These are phyloP conservation scores for Diaperis boleti DNA, from an alignment of 2,888 invertebrate species.

Conservation along the genomic window DNA sequence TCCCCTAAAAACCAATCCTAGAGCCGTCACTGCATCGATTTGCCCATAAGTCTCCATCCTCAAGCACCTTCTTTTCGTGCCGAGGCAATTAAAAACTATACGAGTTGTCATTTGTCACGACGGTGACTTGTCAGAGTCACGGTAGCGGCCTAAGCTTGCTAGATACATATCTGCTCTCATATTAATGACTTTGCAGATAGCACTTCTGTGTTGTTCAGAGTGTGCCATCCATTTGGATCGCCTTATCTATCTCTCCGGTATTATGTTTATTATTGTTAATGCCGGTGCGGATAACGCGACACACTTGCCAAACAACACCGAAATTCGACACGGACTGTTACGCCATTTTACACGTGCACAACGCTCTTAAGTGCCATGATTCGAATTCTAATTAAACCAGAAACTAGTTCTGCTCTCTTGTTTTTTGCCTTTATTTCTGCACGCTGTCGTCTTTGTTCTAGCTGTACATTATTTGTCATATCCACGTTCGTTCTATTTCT, in stretches of 20 bases:
- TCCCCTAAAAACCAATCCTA: too few species aligned
- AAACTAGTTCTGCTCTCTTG: not conserved
- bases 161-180: slow-evolving; percentile 58
- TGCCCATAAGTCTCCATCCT: slow-evolving; percentile 22
- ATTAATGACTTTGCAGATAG: slow-evolving; percentile 58
- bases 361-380: not conserved
- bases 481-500: not conserved
- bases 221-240: slow-evolving; percentile 51
- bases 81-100: slow-evolving; percentile 51
- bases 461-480: not conserved
- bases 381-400: not conserved
- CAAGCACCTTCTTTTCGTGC: too few species aligned
- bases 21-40: too few species aligned
- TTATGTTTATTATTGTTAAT: slow-evolving; percentile 49
- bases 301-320: slow-evolving; percentile 15
- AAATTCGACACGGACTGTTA: slow-evolving; percentile 24
- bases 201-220: slow-evolving; percentile 52
- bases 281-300: slow-evolving; percentile 36
- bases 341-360: not conserved
- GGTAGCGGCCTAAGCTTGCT: slow-evolving; percentile 53
- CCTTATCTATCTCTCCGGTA: slow-evolving; percentile 44
- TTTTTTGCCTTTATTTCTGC: not conserved
- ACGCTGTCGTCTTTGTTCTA: not conserved
- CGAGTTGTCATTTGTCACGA: slow-evolving; percentile 52
- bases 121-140: slow-evolving; percentile 53